These are phyloP conservation scores for Leuciscus idus DNA, from an alignment of 2,113 vertebrate species.

Conservation along the genomic window DNA sequence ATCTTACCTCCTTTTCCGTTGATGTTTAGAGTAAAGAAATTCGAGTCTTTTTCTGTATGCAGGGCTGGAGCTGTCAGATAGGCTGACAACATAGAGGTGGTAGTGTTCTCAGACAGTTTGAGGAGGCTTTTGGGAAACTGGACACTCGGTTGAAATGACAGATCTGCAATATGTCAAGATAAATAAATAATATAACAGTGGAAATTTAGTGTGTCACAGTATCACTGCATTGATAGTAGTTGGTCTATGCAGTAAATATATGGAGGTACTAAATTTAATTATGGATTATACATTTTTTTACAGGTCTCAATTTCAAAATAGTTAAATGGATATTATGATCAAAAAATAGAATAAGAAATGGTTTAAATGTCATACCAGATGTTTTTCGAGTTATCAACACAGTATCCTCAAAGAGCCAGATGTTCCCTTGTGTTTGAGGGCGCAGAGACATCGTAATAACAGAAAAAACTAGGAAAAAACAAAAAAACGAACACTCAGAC, in stretches of 20 bases:
- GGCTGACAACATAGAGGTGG: slow-evolving; percentile 83
- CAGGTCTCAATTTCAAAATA: neutral
- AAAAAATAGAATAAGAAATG: neutral
- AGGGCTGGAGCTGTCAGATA: slow-evolving; percentile 87
- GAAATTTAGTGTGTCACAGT: neutral
- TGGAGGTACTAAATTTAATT: neutral
- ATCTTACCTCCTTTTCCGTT: slow-evolving; percentile 83
- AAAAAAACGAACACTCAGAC: slow-evolving; percentile 19
- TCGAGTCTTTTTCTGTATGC: slow-evolving; percentile 81
- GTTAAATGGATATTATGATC: neutral
- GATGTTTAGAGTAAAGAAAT: slow-evolving; percentile 83
- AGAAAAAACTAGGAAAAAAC: slow-evolving; percentile 84
- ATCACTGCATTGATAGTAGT: neutral
- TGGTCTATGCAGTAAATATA: neutral
- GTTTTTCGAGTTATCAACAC: slow-evolving; percentile 89
- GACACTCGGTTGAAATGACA: slow-evolving; percentile 85
- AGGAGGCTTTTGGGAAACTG: slow-evolving; percentile 89
- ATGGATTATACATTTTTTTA: neutral
- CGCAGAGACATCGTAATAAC: slow-evolving; percentile 88
- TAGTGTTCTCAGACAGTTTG: slow-evolving; percentile 75
- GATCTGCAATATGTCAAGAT: slow-evolving; percentile 75
- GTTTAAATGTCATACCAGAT: slow-evolving; percentile 79
- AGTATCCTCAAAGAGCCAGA: slow-evolving; percentile 94
- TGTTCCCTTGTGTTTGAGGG: slow-evolving; percentile 92
- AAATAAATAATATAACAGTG: slow-evolving; percentile 10